Evolutionary conservation across 2,888 invertebrate genomes (phyloP).

Genomic region (Lutraria lutraria): DNA sequence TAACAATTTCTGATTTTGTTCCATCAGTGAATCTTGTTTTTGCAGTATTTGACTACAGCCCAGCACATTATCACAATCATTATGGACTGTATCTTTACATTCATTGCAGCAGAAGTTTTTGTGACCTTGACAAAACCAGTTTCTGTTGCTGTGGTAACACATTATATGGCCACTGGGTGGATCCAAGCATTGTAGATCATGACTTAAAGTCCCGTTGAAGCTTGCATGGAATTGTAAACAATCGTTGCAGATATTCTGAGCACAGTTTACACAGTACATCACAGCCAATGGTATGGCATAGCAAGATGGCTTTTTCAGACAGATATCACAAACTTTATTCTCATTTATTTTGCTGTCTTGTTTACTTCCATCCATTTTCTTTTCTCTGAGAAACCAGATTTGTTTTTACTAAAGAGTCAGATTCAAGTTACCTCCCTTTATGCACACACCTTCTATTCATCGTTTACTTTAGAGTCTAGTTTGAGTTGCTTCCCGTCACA

Average conservation of each 20-base stretch:
- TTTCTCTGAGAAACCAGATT: background rate
- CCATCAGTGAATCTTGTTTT: background rate
- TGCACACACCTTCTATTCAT: background rate
- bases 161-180: conserved; percentile 8
- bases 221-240: conserved; percentile 31
- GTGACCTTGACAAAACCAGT: conserved; percentile 21
- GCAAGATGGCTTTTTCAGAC: background rate
- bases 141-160: conserved; percentile 26
- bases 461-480: background rate
- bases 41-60: background rate
- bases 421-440: too few species aligned
- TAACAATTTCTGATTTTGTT: conserved; percentile 1
- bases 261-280: conserved; percentile 5
- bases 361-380: background rate
- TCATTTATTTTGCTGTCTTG: background rate
- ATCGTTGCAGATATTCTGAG: conserved; percentile 17
- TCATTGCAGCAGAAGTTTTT: conserved; percentile 21
- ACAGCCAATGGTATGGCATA: conserved; percentile 11
- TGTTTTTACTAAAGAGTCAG: too few species aligned
- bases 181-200: conserved; percentile 15
- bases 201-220: background rate
- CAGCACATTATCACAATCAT: conserved; percentile 13
- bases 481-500: background rate
- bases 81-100: conserved; percentile 22
- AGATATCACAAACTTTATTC: conserved; percentile 33